A percentile compares a stretch with the other conserved stretches of the same genome.
Conservation (phyloP, 2,888 invertebrate genomes). For the Nephrotoma flavescens region DNA sequence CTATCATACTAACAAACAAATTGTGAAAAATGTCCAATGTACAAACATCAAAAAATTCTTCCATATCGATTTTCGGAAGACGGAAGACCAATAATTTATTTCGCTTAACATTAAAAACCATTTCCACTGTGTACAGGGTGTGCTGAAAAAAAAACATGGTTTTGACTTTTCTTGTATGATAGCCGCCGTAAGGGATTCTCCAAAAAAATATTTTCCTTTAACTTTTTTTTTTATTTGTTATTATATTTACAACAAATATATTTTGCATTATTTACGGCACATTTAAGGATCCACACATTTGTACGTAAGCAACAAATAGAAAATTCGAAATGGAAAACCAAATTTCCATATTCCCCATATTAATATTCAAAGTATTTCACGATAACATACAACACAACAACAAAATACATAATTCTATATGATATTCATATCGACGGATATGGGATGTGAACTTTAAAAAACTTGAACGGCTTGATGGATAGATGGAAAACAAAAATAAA, state of each 20-base stretch:
- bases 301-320: not conserved
- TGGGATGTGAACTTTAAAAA: not conserved
- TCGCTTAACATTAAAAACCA: not conserved
- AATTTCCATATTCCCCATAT: not conserved
- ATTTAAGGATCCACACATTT: not conserved
- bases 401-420: not conserved
- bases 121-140: not conserved
- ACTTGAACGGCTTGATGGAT: not conserved
- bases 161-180: not conserved
- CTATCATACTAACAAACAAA: too few relatives aligned
- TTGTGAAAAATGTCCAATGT: too few relatives aligned
- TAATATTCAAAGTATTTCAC: not conserved
- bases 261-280: not conserved
- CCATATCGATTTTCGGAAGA: too few relatives aligned
- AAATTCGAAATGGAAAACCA: not conserved
- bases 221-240: not conserved
- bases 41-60: too few relatives aligned
- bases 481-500: not conserved
- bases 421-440: not conserved
- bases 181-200: not conserved
- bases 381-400: not conserved
- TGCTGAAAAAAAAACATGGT: not conserved
- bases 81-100: too few relatives aligned
- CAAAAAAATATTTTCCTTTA: not conserved
- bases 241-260: not conserved